Percentiles rank a stretch among this genome's conserved stretches.
phyloP scores from a whole-genome alignment of 2,797 vertebrate genomes.

The Urocyon cinereoargenteus region DNA sequence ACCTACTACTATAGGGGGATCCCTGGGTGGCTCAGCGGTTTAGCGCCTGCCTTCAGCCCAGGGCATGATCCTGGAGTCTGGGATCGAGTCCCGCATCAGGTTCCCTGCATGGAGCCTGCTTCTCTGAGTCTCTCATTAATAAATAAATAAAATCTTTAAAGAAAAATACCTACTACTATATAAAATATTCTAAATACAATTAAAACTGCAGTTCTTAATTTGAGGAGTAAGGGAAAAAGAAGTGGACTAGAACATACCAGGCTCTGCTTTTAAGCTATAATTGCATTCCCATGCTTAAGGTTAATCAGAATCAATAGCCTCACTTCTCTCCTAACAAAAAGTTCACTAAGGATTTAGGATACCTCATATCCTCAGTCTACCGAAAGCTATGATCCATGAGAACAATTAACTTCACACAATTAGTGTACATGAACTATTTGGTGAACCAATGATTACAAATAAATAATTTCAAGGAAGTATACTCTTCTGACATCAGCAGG shows the following conservation, averaged over 20 bases:
- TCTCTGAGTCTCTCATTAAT: too few species aligned
- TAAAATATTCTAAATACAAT: conserved; percentile 19
- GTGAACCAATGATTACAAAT: conserved; percentile 44
- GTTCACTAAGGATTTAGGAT: not conserved
- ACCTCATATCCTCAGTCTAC: not conserved
- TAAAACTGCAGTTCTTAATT: not conserved
- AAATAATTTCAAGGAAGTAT: conserved; percentile 47
- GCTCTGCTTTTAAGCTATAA: not conserved
- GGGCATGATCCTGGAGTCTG: too few species aligned
- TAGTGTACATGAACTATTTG: not conserved
- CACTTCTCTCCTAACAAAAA: not conserved
- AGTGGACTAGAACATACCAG: not conserved
- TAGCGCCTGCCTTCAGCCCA: too few species aligned
- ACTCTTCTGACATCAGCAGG: conserved; percentile 32
- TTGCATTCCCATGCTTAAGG: not conserved
- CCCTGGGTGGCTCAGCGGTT: too few species aligned
- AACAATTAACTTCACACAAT: conserved; percentile 36
- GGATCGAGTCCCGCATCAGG: too few species aligned
- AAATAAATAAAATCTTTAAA: too few species aligned
- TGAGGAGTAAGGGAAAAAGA: not conserved
- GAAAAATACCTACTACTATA: not conserved
- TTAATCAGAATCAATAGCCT: conserved; percentile 39
- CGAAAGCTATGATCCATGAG: not conserved
- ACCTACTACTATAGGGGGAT: not conserved
- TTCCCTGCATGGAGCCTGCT: too few species aligned